A percentile compares a stretch with the other conserved stretches of the same genome.
Evolutionary conservation across 2,888 invertebrate species (phyloP).

Genomic region (Cerceris rybyensis): DNA sequence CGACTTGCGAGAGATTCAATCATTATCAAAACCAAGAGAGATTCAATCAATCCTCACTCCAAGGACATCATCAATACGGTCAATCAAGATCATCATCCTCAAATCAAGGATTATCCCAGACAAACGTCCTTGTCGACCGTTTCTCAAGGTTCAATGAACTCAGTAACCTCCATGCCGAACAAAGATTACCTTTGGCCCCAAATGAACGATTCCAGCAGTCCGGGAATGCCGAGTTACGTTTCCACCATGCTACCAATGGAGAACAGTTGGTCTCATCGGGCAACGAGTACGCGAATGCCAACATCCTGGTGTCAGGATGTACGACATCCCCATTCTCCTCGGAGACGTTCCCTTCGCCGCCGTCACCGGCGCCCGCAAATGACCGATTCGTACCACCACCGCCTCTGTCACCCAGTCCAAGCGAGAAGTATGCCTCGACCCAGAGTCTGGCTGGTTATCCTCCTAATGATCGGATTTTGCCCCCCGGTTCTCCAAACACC

Average conservation of each 20-base stretch:
- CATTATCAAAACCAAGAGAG: slow-evolving; percentile 67
- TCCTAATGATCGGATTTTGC: slow-evolving; percentile 73
- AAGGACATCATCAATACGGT: slow-evolving; percentile 68
- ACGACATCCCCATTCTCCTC: slow-evolving; percentile 81
- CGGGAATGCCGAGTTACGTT: slow-evolving; percentile 49
- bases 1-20: slow-evolving; percentile 66
- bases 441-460: slow-evolving; percentile 77
- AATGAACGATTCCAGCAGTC: slow-evolving; percentile 63
- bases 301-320: slow-evolving; percentile 60
- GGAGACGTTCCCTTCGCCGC: slow-evolving; percentile 83
- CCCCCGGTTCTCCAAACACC: slow-evolving; percentile 73
- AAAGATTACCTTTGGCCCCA: slow-evolving; percentile 63
- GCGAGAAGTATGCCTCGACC: slow-evolving; percentile 80
- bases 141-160: slow-evolving; percentile 67
- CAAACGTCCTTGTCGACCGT: slow-evolving; percentile 57
- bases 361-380: slow-evolving; percentile 84
- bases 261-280: slow-evolving; percentile 43
- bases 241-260: slow-evolving; percentile 48
- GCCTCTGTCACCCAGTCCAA: slow-evolving; percentile 85
- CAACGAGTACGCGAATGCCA: slow-evolving; percentile 70
- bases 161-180: slow-evolving; percentile 64
- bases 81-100: slow-evolving; percentile 37
- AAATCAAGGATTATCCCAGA: slow-evolving; percentile 58
- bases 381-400: slow-evolving; percentile 85
- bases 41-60: slow-evolving; percentile 63